These are phyloP conservation scores for Drosophila seguyi DNA, from an alignment of 1,140 invertebrate genomes.

Conservation along the genomic window DNA sequence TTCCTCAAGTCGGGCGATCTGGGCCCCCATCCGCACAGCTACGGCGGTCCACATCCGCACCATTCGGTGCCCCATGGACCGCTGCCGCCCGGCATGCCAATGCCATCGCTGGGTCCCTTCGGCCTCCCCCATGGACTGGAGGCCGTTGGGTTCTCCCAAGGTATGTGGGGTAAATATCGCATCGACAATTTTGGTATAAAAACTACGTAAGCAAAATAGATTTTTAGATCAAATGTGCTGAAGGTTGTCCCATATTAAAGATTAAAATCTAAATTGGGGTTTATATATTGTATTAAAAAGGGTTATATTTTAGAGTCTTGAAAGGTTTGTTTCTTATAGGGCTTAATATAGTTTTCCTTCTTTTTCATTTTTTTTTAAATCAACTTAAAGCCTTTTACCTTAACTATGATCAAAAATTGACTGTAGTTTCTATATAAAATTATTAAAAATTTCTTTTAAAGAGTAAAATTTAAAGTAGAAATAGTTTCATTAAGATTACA, in stretches of 20 bases:
- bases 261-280: too few species aligned
- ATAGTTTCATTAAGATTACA: too few species aligned
- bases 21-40: slow-evolving; percentile 84
- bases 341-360: too few species aligned
- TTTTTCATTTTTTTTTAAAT: too few species aligned
- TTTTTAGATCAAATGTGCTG: slow-evolving; percentile 57
- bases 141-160: slow-evolving; percentile 86
- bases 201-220: slow-evolving; percentile 10
- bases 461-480: too few species aligned
- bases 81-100: slow-evolving; percentile 84
- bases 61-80: slow-evolving; percentile 84
- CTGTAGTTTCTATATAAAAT: too few species aligned
- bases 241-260: slow-evolving; percentile 23
- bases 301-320: too few species aligned
- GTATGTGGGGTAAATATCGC: slow-evolving; percentile 86
- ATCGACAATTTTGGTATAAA: slow-evolving; percentile 80
- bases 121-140: slow-evolving; percentile 86
- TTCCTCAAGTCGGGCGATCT: slow-evolving; percentile 84
- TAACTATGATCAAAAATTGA: too few species aligned
- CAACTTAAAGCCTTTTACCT: too few species aligned
- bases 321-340: too few species aligned
- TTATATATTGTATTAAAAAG: too few species aligned
- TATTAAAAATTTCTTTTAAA: too few species aligned
- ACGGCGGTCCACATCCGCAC: slow-evolving; percentile 84
- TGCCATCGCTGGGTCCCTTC: slow-evolving; percentile 85